A percentile compares a stretch with the other conserved stretches of the same genome.
These are phyloP conservation scores for Pituophis catenifer DNA, from an alignment of 2,113 vertebrate genomes.

Conservation along the genomic window DNA sequence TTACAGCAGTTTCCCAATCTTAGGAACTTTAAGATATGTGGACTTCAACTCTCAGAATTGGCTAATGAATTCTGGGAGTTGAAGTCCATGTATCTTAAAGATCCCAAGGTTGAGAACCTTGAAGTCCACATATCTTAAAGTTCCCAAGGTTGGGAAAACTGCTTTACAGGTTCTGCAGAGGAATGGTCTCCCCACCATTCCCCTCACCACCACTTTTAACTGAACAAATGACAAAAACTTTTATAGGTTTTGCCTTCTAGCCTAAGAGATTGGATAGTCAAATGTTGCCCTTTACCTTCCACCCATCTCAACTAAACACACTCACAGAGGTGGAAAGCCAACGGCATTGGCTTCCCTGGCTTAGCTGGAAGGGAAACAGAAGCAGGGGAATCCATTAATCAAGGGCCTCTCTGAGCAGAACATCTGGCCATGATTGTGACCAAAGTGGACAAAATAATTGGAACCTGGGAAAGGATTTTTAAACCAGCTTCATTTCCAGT, in stretches of 20 bases:
- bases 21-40: background rate
- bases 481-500: background rate
- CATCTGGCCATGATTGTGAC: background rate
- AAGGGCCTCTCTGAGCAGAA: background rate
- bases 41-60: background rate
- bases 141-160: background rate
- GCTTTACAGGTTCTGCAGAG: background rate
- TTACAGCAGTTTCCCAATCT: background rate
- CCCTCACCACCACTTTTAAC: background rate
- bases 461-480: background rate
- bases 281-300: background rate
- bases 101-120: background rate
- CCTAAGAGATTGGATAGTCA: background rate
- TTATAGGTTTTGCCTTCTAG: background rate
- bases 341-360: background rate
- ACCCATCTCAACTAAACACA: background rate
- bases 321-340: background rate
- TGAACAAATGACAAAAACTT: background rate
- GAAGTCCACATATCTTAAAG: background rate
- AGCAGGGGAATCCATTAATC: background rate
- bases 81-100: background rate
- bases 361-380: background rate
- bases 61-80: background rate
- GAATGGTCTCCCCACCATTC: background rate
- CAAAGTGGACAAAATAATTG: background rate